These are phyloP conservation scores for Eudyptes chrysolophus DNA, from an alignment of 2,113 vertebrate species.

Conservation along the genomic window DNA sequence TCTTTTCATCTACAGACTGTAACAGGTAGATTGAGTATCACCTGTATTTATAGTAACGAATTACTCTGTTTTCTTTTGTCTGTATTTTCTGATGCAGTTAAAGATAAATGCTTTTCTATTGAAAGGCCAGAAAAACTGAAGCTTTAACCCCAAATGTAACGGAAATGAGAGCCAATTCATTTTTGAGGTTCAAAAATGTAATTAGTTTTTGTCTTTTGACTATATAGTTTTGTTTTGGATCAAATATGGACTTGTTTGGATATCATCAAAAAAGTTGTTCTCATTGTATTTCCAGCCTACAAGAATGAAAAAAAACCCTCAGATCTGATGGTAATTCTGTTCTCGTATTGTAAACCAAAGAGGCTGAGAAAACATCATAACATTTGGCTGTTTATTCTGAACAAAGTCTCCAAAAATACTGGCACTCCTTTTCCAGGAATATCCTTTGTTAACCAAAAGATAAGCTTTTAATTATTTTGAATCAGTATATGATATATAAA, in stretches of 20 bases:
- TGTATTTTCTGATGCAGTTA: not conserved
- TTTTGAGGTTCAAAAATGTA: not conserved
- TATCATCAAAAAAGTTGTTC: not conserved
- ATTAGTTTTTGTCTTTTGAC: not conserved
- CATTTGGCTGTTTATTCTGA: not conserved
- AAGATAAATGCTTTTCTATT: not conserved
- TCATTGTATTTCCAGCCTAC: not conserved
- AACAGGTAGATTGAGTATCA: not conserved
- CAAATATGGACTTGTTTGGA: not conserved
- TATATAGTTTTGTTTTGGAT: not conserved
- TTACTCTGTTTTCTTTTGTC: not conserved
- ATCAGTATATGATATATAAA: not conserved
- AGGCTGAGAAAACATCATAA: not conserved
- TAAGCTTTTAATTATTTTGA: not conserved
- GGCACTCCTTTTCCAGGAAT: not conserved
- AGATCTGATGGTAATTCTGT: not conserved
- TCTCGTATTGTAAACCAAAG: not conserved
- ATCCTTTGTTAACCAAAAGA: not conserved
- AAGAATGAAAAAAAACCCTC: not conserved
- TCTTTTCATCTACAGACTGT: not conserved
- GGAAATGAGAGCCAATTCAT: not conserved
- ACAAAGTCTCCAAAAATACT: not conserved
- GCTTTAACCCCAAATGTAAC: not conserved
- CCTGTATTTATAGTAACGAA: not conserved
- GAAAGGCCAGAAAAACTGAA: not conserved